These are phyloP conservation scores for Reinhardtius hippoglossoides DNA, from an alignment of 2,113 vertebrate genomes.

Conservation along the genomic window DNA sequence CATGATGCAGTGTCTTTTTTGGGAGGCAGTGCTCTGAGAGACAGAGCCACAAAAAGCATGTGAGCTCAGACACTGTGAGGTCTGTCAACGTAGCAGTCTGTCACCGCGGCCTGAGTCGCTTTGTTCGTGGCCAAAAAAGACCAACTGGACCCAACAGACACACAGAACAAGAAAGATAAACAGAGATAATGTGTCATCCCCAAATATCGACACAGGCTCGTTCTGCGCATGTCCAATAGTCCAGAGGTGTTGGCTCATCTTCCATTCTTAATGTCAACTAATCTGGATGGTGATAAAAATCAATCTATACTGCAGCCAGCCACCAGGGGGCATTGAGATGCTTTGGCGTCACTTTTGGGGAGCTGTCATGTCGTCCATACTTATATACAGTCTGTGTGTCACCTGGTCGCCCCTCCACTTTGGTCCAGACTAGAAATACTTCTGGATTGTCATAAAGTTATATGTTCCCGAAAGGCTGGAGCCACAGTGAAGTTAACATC, in stretches of 20 bases:
- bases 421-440: background rate
- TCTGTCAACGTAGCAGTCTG: slow-evolving; percentile 78
- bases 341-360: background rate
- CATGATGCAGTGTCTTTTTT: slow-evolving; percentile 95
- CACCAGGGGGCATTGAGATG: background rate
- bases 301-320: background rate
- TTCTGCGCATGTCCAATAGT: background rate
- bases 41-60: slow-evolving; percentile 92
- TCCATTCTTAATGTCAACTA: background rate
- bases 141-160: slow-evolving; percentile 50
- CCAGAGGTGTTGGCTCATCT: background rate
- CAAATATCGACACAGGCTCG: background rate
- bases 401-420: background rate
- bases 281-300: background rate
- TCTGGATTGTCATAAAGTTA: background rate
- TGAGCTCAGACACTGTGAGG: slow-evolving; percentile 86
- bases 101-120: slow-evolving; percentile 68
- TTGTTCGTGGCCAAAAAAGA: slow-evolving; percentile 89
- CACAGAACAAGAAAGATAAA: slow-evolving; percentile 24
- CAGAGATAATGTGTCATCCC: slow-evolving; percentile 4
- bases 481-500: background rate
- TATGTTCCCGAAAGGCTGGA: background rate
- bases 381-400: background rate
- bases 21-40: slow-evolving; percentile 89
- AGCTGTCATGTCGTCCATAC: background rate